Evolutionary conservation across 1,140 invertebrate genomes (phyloP), one percentile per base, ranked within the genome.

Genomic region (Dreissena rostriformis): DNA sequence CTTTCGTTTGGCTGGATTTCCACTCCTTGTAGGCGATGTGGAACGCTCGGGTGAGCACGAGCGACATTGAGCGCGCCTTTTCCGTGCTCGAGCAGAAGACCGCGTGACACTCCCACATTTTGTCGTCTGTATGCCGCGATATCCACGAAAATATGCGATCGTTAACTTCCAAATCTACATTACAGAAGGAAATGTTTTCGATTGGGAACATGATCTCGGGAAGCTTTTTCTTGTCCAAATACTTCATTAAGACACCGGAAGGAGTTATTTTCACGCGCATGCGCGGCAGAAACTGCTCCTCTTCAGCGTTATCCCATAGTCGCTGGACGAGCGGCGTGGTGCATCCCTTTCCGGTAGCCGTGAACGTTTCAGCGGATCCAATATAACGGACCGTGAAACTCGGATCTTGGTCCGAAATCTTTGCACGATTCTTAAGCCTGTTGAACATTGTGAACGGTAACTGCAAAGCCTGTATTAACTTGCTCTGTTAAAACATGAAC

Each of bases 141-240:
- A 92, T 91, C 91, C 91, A 92, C 28, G 88, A 88, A 68, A 92
- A 91, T 49, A 92, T 87, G 28, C 88, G 72, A 39, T 90, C 89
- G 63, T 90, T 90, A 0, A 88, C 82, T 22, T n/a, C 52, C 7
- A 55, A 55, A 19, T 83, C 85, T 14, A 78, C 85, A 39, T 85
- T 86, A 61, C 90, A 91, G 67, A 89, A 90, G 0, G 90, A 88
- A 26, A 91, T 88, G 29, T 90, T 79, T 66, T 89, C 86, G 52
- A 91, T 91, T 5, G 24, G 29, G 75, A 90, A 90, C 4, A 73
- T 28, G 61, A 55, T 84, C 39, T 55, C 70, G 17, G 29, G n/a
- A 28, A 67, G 66, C 55, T 86, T 78, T 51, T 86, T 87, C 17
- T 84, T 88, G 11, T 89, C 88, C 26, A 76, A 19, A 57, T 86